A percentile compares a stretch with the other conserved stretches of the same genome.
These are phyloP conservation scores for Heteromyza rotundicornis DNA, from an alignment of 2,888 invertebrate genomes.

Conservation along the genomic window DNA sequence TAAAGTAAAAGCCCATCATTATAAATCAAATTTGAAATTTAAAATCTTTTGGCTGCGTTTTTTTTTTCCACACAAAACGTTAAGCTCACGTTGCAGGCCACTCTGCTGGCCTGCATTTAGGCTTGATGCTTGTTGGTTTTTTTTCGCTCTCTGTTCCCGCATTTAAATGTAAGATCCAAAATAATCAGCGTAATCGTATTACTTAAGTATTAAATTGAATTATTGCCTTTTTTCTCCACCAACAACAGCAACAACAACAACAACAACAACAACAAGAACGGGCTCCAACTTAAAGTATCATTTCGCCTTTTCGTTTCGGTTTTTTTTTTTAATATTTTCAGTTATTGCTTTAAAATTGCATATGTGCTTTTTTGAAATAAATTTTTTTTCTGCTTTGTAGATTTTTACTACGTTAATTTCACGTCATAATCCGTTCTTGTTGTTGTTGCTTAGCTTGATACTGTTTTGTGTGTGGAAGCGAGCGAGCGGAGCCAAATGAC, in stretches of 20 bases:
- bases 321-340: background rate
- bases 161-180: conserved; percentile 23
- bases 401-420: conserved; percentile 7
- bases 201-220: conserved; percentile 32
- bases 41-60: background rate
- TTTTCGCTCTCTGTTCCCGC: background rate
- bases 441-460: too few relatives aligned
- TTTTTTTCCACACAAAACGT: background rate
- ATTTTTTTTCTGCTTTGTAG: background rate
- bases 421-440: conserved; percentile 16
- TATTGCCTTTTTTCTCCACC: conserved; percentile 19
- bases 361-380: background rate
- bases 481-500: background rate
- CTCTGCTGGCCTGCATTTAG: background rate
- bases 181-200: conserved; percentile 33
- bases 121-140: background rate
- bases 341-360: conserved; percentile 11
- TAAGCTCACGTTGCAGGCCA: background rate
- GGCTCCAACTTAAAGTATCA: background rate
- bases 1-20: conserved; percentile 39
- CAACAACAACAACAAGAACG: too few relatives aligned
- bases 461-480: background rate
- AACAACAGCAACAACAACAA: too few relatives aligned
- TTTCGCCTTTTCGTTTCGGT: background rate
- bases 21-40: conserved; percentile 30